Evolutionary conservation across 2,888 invertebrate species (phyloP).

Genomic region (Caenorhabditis imperialis): DNA sequence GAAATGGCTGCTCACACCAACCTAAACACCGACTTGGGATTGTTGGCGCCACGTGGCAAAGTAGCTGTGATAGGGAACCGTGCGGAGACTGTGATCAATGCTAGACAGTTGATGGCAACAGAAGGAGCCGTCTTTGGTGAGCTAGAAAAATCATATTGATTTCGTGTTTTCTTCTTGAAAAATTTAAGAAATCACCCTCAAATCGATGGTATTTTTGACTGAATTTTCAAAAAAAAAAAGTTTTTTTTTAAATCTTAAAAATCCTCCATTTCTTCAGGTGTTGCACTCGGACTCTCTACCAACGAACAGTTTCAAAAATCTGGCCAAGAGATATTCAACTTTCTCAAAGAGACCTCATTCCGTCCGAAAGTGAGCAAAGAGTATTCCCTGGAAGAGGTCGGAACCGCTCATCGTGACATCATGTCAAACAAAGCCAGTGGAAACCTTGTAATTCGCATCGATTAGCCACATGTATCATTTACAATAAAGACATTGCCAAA

Average conservation of each 20-base stretch:
- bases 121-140: conserved; percentile 79
- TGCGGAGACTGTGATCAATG: conserved; percentile 79
- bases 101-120: conserved; percentile 79
- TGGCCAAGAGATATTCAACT: conserved; percentile 29
- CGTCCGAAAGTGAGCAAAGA: conserved; percentile 53
- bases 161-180: too few relatives aligned
- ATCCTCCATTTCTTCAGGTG: conserved; percentile 42
- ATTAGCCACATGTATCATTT: too few relatives aligned
- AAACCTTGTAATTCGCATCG: conserved; percentile 52
- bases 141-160: neutral
- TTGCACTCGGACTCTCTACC: conserved; percentile 48
- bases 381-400: conserved; percentile 52
- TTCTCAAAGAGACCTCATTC: conserved; percentile 43
- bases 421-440: conserved; percentile 43
- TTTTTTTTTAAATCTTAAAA: neutral
- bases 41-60: conserved; percentile 76
- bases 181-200: too few relatives aligned
- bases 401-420: conserved; percentile 53
- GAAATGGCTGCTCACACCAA: conserved; percentile 83
- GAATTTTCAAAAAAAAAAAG: too few relatives aligned
- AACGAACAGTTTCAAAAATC: conserved; percentile 27
- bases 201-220: too few relatives aligned
- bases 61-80: conserved; percentile 79
- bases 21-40: conserved; percentile 80
- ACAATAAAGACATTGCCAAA: too few relatives aligned